Evolutionary conservation across 2,888 invertebrate species (phyloP).

Genomic region (Amiota mariae): DNA sequence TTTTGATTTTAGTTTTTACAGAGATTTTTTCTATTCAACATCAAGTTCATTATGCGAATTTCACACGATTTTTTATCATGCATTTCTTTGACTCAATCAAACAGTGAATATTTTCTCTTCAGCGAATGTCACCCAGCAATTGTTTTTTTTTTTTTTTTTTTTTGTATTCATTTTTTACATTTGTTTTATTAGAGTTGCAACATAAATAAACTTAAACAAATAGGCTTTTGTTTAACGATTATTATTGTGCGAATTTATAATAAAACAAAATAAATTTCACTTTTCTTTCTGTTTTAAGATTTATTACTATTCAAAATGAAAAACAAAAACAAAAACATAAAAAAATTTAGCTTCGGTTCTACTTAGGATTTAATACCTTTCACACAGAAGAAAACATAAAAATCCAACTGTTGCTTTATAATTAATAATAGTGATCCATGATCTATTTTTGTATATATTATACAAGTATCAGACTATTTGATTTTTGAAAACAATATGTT

Average conservation of each 20-base stretch:
- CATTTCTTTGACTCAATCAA: background rate
- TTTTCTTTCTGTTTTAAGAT: conserved; percentile 40
- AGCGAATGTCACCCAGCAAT: conserved; percentile 13
- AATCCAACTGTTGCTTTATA: too few species aligned
- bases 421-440: too few species aligned
- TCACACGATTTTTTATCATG: conserved; percentile 52
- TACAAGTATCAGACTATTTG: too few species aligned
- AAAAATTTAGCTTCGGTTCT: background rate
- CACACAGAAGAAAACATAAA: too few species aligned
- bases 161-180: background rate
- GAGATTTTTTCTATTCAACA: conserved; percentile 39
- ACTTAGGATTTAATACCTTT: too few species aligned
- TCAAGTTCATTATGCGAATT: conserved; percentile 60
- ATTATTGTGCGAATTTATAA: background rate
- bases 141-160: conserved; percentile 2
- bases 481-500: too few species aligned
- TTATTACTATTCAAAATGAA: conserved; percentile 2
- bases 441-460: too few species aligned
- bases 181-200: conserved; percentile 8
- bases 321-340: background rate
- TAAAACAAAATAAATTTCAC: conserved; percentile 49
- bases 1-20: conserved; percentile 25
- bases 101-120: background rate
- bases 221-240: conserved; percentile 28
- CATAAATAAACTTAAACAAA: conserved; percentile 23